Base-by-base conservation (phyloP, 2,888 invertebrate species). In the Lochmaea capreae region DNA sequence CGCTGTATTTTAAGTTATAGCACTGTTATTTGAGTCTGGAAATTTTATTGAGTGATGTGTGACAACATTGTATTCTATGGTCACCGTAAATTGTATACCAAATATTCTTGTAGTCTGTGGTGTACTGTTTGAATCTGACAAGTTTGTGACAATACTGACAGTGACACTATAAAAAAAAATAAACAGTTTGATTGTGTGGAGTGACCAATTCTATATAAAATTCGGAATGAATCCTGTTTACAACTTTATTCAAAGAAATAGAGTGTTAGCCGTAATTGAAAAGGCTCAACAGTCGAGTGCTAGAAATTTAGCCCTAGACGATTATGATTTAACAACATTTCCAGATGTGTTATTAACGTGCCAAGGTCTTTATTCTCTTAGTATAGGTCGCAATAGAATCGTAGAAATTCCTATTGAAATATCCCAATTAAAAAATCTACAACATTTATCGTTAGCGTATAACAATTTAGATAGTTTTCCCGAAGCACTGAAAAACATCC, bases 191-290 rank as follows among this genome's bases (percentile, higher is more conserved):
- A 26, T 26, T 2, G 2, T 2, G 26, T 26, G 4, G 26, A 26
- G 26, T 54, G 18, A 54, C 18, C 5, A 16, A 16, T 54, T 18
- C 42, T 43, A 2, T 8, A 63, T 18, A 63, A n/a, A 63, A 43
- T 63, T 43, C 16, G 42, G 22, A 22, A 92, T 92, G 91, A 92
- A 91, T 88, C 89, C 89, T 82, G 89, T 93, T 82, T 90, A 91
- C 85, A 90, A 92, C 87, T 93, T 91, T 86, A 90, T 93, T 82
- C 92, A 91, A 86, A 90, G 90, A 86, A 91, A 92, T 84, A 91
- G 92, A 82, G 90, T 92, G 83, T 84, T 92, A 81, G 92, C 92
- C 52, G 89, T 91, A 79, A 91, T 93, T 81, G 93, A 93, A 87
- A 90, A 90, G 82, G 92, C 90, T 11, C 88, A 90, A 72, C 87